Evolutionary conservation across 2,113 vertebrate genomes (phyloP).

Genomic region (Proterorhinus semilunaris): DNA sequence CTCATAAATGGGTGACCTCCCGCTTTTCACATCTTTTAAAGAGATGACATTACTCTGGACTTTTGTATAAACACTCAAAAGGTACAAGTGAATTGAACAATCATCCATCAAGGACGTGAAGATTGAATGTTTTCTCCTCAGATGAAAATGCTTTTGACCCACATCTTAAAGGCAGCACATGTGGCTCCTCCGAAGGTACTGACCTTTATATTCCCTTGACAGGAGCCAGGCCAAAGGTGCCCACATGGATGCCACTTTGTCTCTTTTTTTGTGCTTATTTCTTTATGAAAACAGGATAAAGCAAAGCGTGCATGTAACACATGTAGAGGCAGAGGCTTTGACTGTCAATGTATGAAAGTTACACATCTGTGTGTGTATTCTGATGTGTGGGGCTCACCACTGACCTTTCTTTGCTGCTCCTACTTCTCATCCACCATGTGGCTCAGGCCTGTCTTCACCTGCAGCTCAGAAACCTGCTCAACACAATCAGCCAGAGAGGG

Average conservation of each 20-base stretch:
- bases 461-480: conserved; percentile 65
- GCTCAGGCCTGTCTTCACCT: conserved; percentile 62
- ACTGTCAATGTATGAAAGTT: conserved; percentile 16
- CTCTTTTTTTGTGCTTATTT: conserved; percentile 26
- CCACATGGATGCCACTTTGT: conserved; percentile 25
- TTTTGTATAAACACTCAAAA: conserved; percentile 21
- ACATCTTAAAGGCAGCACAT: conserved; percentile 30
- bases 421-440: conserved; percentile 47
- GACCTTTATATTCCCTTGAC: conserved; percentile 21
- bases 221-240: conserved; percentile 36
- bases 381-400: conserved; percentile 23
- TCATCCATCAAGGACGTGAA: conserved; percentile 41
- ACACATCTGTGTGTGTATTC: conserved; percentile 27
- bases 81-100: conserved; percentile 39
- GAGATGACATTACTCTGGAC: conserved; percentile 31
- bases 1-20: conserved; percentile 47
- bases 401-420: conserved; percentile 54
- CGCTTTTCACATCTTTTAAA: conserved; percentile 27
- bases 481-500: conserved; percentile 35
- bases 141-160: conserved; percentile 46
- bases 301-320: conserved; percentile 24
- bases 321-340: conserved; percentile 33
- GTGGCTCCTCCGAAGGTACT: conserved; percentile 30
- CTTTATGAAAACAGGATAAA: conserved; percentile 34
- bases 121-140: conserved; percentile 37